Evolutionary conservation across 2,888 invertebrate species (phyloP), one percentile per base, ranked within the genome.

Genomic region (Boloria euphrosyne): DNA sequence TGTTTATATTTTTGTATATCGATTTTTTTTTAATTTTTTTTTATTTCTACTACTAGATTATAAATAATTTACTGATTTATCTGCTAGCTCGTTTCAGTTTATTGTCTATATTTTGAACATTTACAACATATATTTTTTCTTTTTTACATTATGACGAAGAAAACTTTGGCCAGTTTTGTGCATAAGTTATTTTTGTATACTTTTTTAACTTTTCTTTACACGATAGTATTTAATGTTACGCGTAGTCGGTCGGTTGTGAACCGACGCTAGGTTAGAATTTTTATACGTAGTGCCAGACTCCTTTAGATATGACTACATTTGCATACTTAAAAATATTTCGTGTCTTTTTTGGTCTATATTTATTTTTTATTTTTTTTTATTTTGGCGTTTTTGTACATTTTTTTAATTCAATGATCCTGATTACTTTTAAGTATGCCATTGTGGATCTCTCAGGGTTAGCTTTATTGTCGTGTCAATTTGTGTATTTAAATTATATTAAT

Each of bases 241-340:
- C 38, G 62, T 71, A 71, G 67, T 62, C 65, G 66, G 70, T 75
- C 74, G 70, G 74, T 77, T 66, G 62, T 68, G 58, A 75, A 77
- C 76, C 64, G 74, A 67, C 61, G 43, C n/a, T 74, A 75, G 72
- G 67, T 64, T 74, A 73, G 73, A 65, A 71, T 74, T 73, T 69
- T 65, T 66, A 71, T 68, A 59, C 46, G 69, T 75, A 77, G 76
- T 73, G 71, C 73, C 75, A 77, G 75, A 74, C 50, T 61, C 43
- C 17, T 4, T 44, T 57, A 57, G 55, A 18, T 44, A 44, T 55
- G 18, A 22, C 4, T 10, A 18, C 55, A 44, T n/a, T 55, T 46
- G 55, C 44, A 44, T 44, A 22, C 22, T 55, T 22, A 44, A 55
- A 55, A 55, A 54, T 54, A 13, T 43, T n/a, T 38, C 5, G 31